Evolutionary conservation across 2,113 vertebrate genomes (phyloP).

Genomic region (Notiomystis cincta): DNA sequence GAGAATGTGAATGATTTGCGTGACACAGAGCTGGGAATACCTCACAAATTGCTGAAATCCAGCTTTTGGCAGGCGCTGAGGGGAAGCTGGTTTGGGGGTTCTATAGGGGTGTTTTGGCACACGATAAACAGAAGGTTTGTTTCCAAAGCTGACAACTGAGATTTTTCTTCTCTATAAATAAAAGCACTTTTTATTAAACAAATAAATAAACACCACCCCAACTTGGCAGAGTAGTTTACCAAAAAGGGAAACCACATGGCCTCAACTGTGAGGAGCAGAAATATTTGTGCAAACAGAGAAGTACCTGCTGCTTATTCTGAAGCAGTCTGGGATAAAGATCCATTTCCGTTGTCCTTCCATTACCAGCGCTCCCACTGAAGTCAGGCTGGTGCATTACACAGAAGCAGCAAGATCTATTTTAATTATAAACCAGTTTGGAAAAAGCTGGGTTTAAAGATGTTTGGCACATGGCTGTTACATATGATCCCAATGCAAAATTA

Average conservation of each 20-base stretch:
- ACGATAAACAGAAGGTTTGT: neutral
- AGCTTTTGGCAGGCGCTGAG: neutral
- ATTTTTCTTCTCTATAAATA: neutral
- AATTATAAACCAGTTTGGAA: neutral
- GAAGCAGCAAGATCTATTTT: neutral
- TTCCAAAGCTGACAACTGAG: neutral
- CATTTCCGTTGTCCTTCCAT: neutral
- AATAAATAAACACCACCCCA: neutral
- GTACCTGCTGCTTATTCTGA: neutral
- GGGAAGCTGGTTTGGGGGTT: neutral
- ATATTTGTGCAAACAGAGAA: neutral
- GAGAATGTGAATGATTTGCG: neutral
- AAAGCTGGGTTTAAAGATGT: neutral
- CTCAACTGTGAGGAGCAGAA: neutral
- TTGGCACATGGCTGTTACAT: neutral
- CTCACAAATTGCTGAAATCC: neutral
- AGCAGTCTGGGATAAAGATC: neutral
- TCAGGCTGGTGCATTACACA: neutral
- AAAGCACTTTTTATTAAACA: neutral
- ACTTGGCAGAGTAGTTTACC: neutral
- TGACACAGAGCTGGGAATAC: neutral
- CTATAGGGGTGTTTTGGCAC: neutral
- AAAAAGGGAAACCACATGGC: neutral
- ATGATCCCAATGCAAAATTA: neutral
- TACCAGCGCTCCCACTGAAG: neutral